Evolutionary conservation across 23 tunicate genomes (phyloP).

Genomic region (Aplidium turbinatum): DNA sequence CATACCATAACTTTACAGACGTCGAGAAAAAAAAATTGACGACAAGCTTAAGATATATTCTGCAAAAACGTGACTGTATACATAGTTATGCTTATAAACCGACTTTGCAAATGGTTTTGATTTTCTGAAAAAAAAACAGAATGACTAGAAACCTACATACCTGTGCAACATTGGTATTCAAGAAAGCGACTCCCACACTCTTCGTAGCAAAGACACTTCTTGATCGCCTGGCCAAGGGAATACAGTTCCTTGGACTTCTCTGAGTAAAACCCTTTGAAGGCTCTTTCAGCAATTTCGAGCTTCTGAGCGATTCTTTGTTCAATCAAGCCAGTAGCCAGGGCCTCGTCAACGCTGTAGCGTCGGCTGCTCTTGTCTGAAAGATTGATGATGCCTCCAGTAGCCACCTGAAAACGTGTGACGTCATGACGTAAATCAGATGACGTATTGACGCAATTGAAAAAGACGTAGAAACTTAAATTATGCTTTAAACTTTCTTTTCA

Average conservation of each 20-base stretch:
- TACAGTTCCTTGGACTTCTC: constrained; percentile 35
- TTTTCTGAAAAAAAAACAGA: too few relatives aligned
- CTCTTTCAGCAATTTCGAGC: constrained; percentile 75
- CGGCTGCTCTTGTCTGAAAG: constrained; percentile 20
- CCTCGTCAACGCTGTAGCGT: constrained; percentile 54
- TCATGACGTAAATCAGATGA: too few relatives aligned
- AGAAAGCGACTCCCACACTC: constrained; percentile 74
- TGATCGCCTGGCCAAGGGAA: constrained; percentile 73
- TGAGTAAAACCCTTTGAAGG: constrained; percentile 64
- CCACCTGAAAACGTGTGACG: constrained; percentile 44
- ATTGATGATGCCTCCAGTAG: constrained; percentile 87
- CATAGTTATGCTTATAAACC: too few relatives aligned
- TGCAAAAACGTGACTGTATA: too few relatives aligned
- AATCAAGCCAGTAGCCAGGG: constrained; percentile 46
- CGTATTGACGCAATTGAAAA: too few relatives aligned
- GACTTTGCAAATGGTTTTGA: too few relatives aligned
- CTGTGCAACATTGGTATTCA: constrained; percentile 84
- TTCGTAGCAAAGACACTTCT: constrained; percentile 76
- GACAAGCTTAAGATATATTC: too few relatives aligned
- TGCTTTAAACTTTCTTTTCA: too few relatives aligned
- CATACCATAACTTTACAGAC: too few relatives aligned
- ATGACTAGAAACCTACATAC: too few relatives aligned
- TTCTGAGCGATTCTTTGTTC: constrained; percentile 56
- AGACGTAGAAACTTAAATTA: too few relatives aligned
- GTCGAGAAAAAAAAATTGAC: too few relatives aligned